Conservation (phyloP, 1,140 invertebrate genomes). For the Cataglyphis hispanica region DNA sequence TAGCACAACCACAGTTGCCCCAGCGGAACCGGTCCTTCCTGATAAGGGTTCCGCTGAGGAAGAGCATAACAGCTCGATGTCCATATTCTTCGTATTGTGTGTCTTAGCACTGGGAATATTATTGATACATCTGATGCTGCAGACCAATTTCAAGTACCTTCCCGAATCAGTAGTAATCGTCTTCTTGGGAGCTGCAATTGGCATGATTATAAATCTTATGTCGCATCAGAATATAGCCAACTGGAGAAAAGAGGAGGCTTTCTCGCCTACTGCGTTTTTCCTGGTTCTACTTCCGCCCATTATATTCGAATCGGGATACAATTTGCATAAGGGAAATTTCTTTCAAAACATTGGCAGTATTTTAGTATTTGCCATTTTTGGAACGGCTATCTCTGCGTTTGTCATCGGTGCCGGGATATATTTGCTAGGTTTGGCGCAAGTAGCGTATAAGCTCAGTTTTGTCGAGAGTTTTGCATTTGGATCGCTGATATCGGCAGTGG, state of each 20-base stretch:
- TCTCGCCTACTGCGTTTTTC: slow-evolving; percentile 99
- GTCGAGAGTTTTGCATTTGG: slow-evolving; percentile 99
- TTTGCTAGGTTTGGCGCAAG: slow-evolving; percentile 94
- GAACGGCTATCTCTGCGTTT: slow-evolving; percentile 97
- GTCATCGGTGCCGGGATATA: slow-evolving; percentile 98
- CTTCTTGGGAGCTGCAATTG: slow-evolving; percentile 96
- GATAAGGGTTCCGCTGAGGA: slow-evolving; percentile 96
- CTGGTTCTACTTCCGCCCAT: slow-evolving; percentile 98
- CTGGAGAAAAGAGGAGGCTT: slow-evolving; percentile 98
- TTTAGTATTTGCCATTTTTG: slow-evolving; percentile 98
- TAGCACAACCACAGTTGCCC: slow-evolving; percentile 86
- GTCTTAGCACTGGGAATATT: slow-evolving; percentile 97
- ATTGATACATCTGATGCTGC: slow-evolving; percentile 97
- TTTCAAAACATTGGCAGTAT: slow-evolving; percentile 99
- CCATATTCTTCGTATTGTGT: slow-evolving; percentile 98
- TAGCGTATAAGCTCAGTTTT: slow-evolving; percentile 96
- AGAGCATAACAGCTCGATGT: slow-evolving; percentile 98
- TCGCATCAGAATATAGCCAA: slow-evolving; percentile 96
- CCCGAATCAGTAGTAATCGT: slow-evolving; percentile 99
- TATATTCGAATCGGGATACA: slow-evolving; percentile 99
- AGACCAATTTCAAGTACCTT: slow-evolving; percentile 98
- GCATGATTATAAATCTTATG: slow-evolving; percentile 96
- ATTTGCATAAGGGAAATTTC: slow-evolving; percentile 99
- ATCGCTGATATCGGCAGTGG: slow-evolving; percentile 99
- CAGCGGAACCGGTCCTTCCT: slow-evolving; percentile 91